Percentiles rank a stretch among this genome's conserved stretches.
These are phyloP conservation scores for Crossoptilon crossoptilon DNA, from an alignment of 2,797 vertebrate species.

Conservation along the genomic window DNA sequence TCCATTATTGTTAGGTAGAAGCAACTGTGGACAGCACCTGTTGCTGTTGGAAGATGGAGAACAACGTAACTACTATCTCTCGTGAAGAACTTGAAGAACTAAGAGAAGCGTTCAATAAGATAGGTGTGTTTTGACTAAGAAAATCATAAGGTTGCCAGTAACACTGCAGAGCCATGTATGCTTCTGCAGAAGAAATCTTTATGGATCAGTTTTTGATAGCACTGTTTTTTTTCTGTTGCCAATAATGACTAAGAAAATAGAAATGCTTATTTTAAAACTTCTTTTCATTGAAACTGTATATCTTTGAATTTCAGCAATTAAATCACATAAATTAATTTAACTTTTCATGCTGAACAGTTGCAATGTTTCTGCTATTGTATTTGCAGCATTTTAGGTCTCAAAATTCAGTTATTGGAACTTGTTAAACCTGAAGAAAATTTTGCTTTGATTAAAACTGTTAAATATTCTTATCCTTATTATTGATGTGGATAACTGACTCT, in stretches of 20 bases:
- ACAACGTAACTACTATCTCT: conserved; percentile 90
- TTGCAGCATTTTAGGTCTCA: not conserved
- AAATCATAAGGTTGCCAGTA: not conserved
- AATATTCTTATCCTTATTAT: not conserved
- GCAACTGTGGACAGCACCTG: conserved; percentile 16
- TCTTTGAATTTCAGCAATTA: not conserved
- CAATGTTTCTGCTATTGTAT: not conserved
- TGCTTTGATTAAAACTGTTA: not conserved
- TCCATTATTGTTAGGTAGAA: conserved; percentile 61
- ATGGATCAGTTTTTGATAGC: not conserved
- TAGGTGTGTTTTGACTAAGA: conserved; percentile 82
- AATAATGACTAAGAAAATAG: not conserved
- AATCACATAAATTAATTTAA: not conserved
- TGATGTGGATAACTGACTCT: not conserved
- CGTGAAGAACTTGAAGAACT: conserved; percentile 94
- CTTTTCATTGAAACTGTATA: not conserved
- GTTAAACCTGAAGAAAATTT: not conserved
- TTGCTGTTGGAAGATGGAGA: conserved; percentile 83
- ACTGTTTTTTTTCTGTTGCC: not conserved
- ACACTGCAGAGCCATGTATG: not conserved
- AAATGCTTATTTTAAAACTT: not conserved
- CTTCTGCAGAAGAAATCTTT: not conserved
- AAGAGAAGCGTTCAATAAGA: conserved; percentile 92
- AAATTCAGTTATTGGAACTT: not conserved
- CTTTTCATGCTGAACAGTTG: not conserved